These are phyloP conservation scores for Thamnaconus septentrionalis DNA, from an alignment of 2,113 vertebrate genomes.

Conservation along the genomic window DNA sequence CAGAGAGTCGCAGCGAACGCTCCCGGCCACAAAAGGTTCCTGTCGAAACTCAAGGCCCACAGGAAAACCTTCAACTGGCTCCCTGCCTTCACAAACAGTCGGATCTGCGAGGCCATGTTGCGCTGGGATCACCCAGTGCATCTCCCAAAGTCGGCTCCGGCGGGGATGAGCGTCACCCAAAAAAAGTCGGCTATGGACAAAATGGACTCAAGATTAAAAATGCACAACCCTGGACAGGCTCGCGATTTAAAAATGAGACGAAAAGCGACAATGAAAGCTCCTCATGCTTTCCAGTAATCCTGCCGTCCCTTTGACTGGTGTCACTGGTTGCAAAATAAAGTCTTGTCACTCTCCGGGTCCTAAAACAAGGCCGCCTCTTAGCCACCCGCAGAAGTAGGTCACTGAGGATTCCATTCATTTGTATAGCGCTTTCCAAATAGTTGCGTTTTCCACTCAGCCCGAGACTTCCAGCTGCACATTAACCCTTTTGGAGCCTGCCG, in stretches of 20 bases:
- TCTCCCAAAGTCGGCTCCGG: no score
- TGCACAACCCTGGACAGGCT: background rate
- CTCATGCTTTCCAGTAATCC: background rate
- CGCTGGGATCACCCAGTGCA: no score
- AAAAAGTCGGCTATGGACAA: no score
- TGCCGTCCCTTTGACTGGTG: conserved; percentile 2
- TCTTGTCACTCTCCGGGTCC: conserved; percentile 52
- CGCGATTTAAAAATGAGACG: conserved; percentile 3
- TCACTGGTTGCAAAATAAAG: conserved; percentile 43
- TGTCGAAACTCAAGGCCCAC: background rate
- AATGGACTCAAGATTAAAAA: background rate
- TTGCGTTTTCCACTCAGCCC: conserved; percentile 67
- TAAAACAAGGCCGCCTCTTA: conserved; percentile 71
- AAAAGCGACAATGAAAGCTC: background rate
- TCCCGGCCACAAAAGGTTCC: background rate
- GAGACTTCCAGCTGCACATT: conserved; percentile 65
- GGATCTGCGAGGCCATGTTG: background rate
- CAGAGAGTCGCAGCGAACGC: background rate
- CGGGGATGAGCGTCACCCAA: no score
- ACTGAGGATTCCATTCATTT: conserved; percentile 76
- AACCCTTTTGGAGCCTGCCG: conserved; percentile 37
- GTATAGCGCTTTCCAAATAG: conserved; percentile 73
- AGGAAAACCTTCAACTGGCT: background rate
- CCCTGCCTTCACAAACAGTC: background rate
- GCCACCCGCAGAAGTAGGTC: conserved; percentile 69